Base-by-base conservation (phyloP, 2,888 invertebrate species). In the Trissoscelio sp. region DNA sequence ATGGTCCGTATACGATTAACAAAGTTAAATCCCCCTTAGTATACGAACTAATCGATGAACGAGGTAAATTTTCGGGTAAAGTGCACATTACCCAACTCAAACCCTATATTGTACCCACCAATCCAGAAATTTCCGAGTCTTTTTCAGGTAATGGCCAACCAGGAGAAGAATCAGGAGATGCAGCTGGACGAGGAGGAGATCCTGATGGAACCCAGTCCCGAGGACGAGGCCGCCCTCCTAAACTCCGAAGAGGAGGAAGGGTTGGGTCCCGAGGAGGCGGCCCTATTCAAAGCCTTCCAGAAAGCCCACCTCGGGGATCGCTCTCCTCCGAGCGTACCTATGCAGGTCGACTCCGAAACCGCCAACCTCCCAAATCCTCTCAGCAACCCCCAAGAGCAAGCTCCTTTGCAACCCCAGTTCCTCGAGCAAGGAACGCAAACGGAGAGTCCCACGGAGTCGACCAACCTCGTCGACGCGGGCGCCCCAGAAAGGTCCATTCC, bases 21-120 rank as follows among this genome's bases (percentile, higher is more conserved):
- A n/a, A n/a, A 3, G 48, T 58, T 5, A 12, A 22, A 6, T 70
- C 58, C 3, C 58, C 58, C 16, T 24, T 70, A 0, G 58, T 70
- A 3, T 70, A 58, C 18, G 58, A 58, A 0, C 24, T 70, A 4
- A 7, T 20, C 1, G 70, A 70, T 22, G 14, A 42, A 9, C 4
- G 18, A 11, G 55, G 44, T 0, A 53, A 53, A 34, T 1, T 7
- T 48, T 31, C 62, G 46, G 46, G 62, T 34, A 64, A 46, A 53
- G 11, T 4, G 20, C 57, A 57, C 11, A n/a, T 69, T 3, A 57
- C 44, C 44, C 69, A 69, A n/a, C 20, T 69, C 3, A 57, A 69
- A n/a, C 69, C 44, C 3, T 67, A 51, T 31, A 1, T 48, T 4
- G 48, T n/a, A 1, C 48, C 48, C 7, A 22, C 31, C 7, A 53